Percentiles rank a stretch among this genome's conserved stretches.
Conservation (phyloP, 2,113 vertebrate species). For the Lipotes vexillifer region DNA sequence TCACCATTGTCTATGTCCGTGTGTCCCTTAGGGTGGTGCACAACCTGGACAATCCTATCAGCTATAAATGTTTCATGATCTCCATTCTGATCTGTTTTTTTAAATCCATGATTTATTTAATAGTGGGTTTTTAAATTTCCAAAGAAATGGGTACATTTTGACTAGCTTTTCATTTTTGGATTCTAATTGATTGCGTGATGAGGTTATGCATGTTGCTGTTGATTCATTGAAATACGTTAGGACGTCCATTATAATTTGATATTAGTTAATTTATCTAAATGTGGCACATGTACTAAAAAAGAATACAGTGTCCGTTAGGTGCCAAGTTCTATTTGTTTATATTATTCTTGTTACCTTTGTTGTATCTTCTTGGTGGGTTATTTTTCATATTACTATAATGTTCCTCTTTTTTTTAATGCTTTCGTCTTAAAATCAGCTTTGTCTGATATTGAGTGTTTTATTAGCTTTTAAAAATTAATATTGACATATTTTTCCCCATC, state of each 20-base stretch:
- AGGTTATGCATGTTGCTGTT: background rate
- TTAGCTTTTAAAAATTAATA: background rate
- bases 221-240: background rate
- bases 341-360: background rate
- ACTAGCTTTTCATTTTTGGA: background rate
- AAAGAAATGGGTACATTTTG: background rate
- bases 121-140: background rate
- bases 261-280: background rate
- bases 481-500: background rate
- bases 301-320: background rate
- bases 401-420: background rate
- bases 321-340: background rate
- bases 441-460: background rate
- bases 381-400: background rate
- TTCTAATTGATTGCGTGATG: background rate
- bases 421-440: background rate
- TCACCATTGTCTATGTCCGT: background rate
- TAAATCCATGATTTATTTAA: background rate
- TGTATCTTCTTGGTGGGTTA: background rate
- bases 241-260: background rate
- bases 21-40: background rate
- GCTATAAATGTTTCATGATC: background rate
- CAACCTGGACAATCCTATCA: background rate
- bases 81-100: background rate
- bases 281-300: background rate